Evolutionary conservation across 2,797 vertebrate genomes (phyloP), one percentile per base, ranked within the genome.

Genomic region (Falco columbarius): DNA sequence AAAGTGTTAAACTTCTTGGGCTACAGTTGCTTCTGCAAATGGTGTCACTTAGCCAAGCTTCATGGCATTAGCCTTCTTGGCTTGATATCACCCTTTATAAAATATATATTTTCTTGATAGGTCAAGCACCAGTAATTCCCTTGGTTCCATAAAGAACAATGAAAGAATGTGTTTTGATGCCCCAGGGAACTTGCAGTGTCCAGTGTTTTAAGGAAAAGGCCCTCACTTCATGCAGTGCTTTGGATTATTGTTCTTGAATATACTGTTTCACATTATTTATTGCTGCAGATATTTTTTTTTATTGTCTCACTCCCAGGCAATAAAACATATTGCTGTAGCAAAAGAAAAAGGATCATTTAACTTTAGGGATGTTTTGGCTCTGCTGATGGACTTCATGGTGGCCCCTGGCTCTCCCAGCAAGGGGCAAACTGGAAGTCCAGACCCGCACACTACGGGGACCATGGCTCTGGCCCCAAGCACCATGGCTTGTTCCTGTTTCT

Each of bases 231-330:
- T 40, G 59, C 73, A 93, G 56, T 61, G 46, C 29, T 94, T 74
- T 70, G 61, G 62, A 74, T 89, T 89, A 85, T 82, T 92, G 52
- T 92, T 92, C 76, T 76, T 75, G 70, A 94, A 86, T 92, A 94
- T 90, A 73, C 66, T 76, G 49, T 84, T 93, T 90, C 86, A 46
- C 26, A 36, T 92, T 87, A 93, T 95, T 95, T 95, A 92, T 82
- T 75, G 63, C 47, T 46, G 58, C 10, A 80, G 76, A 40, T 34
- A 47, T 68, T 49, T 20, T 49, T 56, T 54, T 30, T 85, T 91
- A 83, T 84, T 89, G 52, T 91, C 83, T 89, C 21, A 1, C 95
- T 97, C 91, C 74, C 86, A 97, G 67, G 67, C 94, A 95, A 81
- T 94, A 95, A 96, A 94, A 76, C 74, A 95, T 68, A 71, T 63